These are phyloP conservation scores for Cydia fagiglandana DNA, from an alignment of 1,140 invertebrate species.

Conservation along the genomic window DNA sequence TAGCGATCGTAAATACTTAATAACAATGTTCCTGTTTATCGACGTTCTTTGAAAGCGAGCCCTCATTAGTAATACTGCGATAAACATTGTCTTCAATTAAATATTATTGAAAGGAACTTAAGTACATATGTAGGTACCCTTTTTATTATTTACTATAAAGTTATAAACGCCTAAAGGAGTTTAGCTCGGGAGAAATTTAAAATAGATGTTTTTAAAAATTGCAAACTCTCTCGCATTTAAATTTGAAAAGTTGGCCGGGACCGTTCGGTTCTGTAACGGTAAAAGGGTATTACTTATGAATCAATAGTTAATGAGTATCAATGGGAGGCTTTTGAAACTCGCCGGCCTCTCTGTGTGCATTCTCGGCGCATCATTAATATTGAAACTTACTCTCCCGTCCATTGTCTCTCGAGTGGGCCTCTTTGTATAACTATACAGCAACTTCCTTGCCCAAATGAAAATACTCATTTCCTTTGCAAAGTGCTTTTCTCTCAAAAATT, in stretches of 20 bases:
- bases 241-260: conserved; percentile 70
- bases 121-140: background rate
- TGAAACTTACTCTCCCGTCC: conserved; percentile 67
- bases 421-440: conserved; percentile 68
- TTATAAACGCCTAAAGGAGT: conserved; percentile 33
- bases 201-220: conserved; percentile 53
- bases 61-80: conserved; percentile 9
- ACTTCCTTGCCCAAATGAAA: conserved; percentile 64
- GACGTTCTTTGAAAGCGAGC: conserved; percentile 18
- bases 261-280: conserved; percentile 52
- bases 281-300: conserved; percentile 78
- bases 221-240: conserved; percentile 65
- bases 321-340: conserved; percentile 71
- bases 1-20: conserved; percentile 20
- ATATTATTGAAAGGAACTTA: conserved; percentile 18
- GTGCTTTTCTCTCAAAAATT: conserved; percentile 63
- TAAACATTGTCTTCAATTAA: conserved; percentile 22
- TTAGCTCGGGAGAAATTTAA: conserved; percentile 42
- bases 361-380: conserved; percentile 76
- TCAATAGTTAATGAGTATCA: conserved; percentile 79
- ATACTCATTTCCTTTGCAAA: conserved; percentile 73
- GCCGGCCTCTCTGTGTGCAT: conserved; percentile 66
- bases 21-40: conserved; percentile 11
- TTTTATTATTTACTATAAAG: conserved; percentile 20
- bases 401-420: conserved; percentile 72